phyloP scores from a whole-genome alignment of 2,797 vertebrate genomes.

The Antrozous pallidus region DNA sequence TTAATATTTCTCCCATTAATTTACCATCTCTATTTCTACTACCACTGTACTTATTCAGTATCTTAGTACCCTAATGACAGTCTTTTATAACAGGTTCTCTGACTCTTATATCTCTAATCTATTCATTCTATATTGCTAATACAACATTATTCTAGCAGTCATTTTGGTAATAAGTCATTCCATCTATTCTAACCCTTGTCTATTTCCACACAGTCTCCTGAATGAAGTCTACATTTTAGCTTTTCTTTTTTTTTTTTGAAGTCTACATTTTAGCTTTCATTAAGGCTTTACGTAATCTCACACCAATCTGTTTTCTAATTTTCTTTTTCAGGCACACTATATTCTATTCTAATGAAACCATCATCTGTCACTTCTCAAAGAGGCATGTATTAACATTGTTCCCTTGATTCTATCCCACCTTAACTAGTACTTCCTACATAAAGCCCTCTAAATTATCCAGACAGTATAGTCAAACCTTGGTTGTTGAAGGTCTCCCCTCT shows the following conservation, averaged over 20 bases:
- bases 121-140: background rate
- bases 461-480: background rate
- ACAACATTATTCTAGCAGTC: background rate
- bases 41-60: background rate
- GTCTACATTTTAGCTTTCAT: background rate
- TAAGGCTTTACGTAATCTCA: background rate
- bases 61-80: background rate
- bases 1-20: background rate
- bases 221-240: background rate
- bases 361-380: background rate
- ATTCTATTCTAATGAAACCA: background rate
- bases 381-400: background rate
- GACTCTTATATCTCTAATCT: background rate
- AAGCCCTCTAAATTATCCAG: background rate
- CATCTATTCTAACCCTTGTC: background rate
- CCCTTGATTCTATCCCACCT: background rate
- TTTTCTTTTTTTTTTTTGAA: too few species aligned
- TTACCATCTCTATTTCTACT: background rate
- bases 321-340: background rate
- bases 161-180: background rate
- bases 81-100: background rate
- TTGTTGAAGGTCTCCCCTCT: too few species aligned
- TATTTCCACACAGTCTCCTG: background rate
- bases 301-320: background rate
- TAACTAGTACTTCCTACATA: background rate